Conservation (phyloP, 1,140 invertebrate genomes). For the Aphis craccivora region DNA sequence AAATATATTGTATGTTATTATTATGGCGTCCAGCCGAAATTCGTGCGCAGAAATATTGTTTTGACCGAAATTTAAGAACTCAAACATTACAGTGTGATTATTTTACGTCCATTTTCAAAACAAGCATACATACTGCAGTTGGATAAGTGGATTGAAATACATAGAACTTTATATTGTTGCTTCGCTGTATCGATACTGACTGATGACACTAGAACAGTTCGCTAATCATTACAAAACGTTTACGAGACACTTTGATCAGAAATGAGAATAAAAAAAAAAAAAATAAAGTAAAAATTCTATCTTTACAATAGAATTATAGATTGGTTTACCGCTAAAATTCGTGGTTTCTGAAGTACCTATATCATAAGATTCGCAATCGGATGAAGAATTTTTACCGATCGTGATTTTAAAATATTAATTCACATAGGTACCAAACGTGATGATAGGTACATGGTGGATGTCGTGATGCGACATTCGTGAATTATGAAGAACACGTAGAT, state of each 20-base stretch:
- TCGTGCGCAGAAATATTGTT: not conserved
- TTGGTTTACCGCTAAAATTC: not conserved
- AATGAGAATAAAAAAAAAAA: not conserved
- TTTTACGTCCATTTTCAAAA: not conserved
- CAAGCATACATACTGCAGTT: not conserved
- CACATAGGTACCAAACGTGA: not conserved
- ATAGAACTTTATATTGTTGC: not conserved
- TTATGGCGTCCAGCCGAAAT: not conserved
- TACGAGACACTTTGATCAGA: not conserved
- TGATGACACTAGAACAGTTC: not conserved
- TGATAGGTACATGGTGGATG: not conserved
- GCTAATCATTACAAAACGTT: not conserved
- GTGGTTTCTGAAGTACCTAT: not conserved
- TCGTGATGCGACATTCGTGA: not conserved
- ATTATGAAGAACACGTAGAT: not conserved
- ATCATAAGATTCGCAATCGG: not conserved
- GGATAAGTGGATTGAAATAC: not conserved
- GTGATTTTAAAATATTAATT: not conserved
- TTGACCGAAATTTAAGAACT: not conserved
- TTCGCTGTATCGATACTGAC: not conserved
- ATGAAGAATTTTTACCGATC: not conserved
- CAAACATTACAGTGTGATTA: not conserved
- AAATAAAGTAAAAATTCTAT: not conserved
- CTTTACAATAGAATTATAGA: not conserved
- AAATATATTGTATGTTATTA: not conserved